A percentile compares a stretch with the other conserved stretches of the same genome.
These are phyloP conservation scores for Papio anubis DNA, from an alignment of 2,113 vertebrate genomes.

Conservation along the genomic window DNA sequence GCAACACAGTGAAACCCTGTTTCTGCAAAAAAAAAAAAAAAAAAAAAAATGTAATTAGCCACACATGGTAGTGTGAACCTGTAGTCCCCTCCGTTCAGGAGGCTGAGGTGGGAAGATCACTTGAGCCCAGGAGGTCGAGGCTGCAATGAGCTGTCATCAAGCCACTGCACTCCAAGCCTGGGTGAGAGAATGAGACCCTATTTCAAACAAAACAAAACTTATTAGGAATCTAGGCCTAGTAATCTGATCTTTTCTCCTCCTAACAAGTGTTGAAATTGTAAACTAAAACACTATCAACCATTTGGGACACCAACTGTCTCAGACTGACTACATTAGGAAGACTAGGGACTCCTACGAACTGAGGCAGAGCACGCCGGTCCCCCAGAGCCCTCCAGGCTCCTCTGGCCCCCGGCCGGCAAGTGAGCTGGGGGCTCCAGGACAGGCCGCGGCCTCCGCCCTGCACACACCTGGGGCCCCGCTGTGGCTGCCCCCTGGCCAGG, in stretches of 20 bases:
- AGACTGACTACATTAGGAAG: neutral
- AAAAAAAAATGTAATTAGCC: neutral
- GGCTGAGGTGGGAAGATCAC: neutral
- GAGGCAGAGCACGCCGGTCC: accelerated
- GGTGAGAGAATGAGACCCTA: neutral
- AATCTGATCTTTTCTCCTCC: neutral
- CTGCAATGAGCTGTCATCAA: neutral
- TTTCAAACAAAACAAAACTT: neutral
- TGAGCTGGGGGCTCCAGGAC: constrained; percentile 40
- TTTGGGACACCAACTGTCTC: neutral
- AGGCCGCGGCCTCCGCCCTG: neutral
- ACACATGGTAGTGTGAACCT: neutral
- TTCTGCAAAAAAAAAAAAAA: neutral
- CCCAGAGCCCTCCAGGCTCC: neutral
- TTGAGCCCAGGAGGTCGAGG: neutral
- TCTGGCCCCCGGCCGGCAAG: neutral
- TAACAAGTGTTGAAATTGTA: neutral
- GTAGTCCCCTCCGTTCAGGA: neutral
- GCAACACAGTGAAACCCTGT: neutral
- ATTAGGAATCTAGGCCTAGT: neutral
- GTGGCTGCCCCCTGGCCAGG: no score
- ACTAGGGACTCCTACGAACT: neutral
- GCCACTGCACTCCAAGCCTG: neutral
- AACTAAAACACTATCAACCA: constrained; percentile 14
- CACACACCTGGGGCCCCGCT: no score